Base-by-base conservation (phyloP, 1,140 invertebrate genomes). In the Drusus annulatus region DNA sequence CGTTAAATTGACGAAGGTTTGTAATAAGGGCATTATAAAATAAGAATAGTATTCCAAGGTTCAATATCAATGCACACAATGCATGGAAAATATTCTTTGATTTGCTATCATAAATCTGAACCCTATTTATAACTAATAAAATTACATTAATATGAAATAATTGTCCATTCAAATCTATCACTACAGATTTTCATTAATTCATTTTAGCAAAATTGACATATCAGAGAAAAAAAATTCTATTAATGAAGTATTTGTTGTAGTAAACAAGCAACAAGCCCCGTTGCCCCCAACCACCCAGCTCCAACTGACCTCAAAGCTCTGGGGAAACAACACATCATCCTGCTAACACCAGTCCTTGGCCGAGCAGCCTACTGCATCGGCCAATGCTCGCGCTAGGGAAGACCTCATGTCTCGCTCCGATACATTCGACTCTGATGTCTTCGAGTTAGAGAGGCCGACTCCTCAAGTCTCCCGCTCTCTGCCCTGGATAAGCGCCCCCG, bases 291-390 rank as follows among this genome's bases (percentile, higher is more conserved):
- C 63, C 2, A 82, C 78, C 4, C 83, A 84, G 8, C 21, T 84
- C n/a, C 83, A 84, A 78, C 65, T 84, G 36, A 28, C 28, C n/a
- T 4, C 77, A 6, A 84, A 84, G 75, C 21, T 79, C 19, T 84
- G 78, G 78, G 68, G 74, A 51, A 81, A 81, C 31, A 82, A 84
- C 56, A 63, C 83, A 52, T 77, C 83, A 78, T 76, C 79, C 71
- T 84, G 83, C 83, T 84, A 84, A 79, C 83, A 84, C 77, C 82
- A 80, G 69, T 80, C 81, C 28, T 80, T 78, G 82, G 82, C 74
- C 82, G 82, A 81, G 82, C 80, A 74, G 50, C 51, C 76, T 51
- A 15, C 73, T 60, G 50, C 79, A 56, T 56, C 69, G 54, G 76
- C 75, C 63, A 76, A 69, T 21, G 17, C 69, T 25, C 36, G 28